A percentile compares a stretch with the other conserved stretches of the same genome.
These are phyloP conservation scores for Protonibea diacanthus DNA, from an alignment of 2,797 vertebrate genomes.

Conservation along the genomic window DNA sequence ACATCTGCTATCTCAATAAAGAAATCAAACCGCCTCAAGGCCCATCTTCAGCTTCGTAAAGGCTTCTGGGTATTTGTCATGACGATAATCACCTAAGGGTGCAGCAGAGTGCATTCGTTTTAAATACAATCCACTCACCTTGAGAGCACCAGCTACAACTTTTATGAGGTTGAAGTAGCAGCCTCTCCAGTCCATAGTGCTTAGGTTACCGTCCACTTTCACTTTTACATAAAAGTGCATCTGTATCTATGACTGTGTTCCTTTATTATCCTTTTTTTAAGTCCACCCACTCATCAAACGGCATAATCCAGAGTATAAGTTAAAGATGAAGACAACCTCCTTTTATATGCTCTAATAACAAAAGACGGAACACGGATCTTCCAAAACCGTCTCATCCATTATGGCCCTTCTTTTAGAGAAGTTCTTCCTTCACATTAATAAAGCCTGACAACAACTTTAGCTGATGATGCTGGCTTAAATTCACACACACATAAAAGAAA, in stretches of 20 bases:
- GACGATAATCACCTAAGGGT: not conserved
- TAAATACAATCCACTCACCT: conserved; percentile 11
- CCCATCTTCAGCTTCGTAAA: not conserved
- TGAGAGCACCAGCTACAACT: conserved; percentile 19
- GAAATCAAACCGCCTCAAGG: conserved; percentile 31
- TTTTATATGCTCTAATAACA: conserved; percentile 11
- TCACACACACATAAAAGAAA: not conserved
- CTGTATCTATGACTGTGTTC: not conserved
- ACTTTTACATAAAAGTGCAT: not conserved
- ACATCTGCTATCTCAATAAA: conserved; percentile 8
- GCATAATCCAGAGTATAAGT: not conserved
- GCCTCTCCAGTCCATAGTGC: not conserved
- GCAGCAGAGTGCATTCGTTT: conserved; percentile 5
- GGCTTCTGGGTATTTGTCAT: conserved; percentile 32
- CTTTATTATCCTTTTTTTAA: not conserved
- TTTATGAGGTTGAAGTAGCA: conserved; percentile 24
- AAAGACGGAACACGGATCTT: not conserved
- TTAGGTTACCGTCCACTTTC: conserved; percentile 1
- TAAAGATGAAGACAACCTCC: not conserved
- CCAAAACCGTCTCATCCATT: conserved; percentile 3
- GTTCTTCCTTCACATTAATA: conserved; percentile 4
- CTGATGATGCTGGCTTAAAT: conserved; percentile 2
- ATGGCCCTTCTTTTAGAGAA: not conserved
- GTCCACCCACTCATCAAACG: not conserved
- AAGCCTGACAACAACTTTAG: conserved; percentile 5